Conservation (phyloP, 2,113 vertebrate genomes). For the Ptilorrhoa leucosticta region DNA sequence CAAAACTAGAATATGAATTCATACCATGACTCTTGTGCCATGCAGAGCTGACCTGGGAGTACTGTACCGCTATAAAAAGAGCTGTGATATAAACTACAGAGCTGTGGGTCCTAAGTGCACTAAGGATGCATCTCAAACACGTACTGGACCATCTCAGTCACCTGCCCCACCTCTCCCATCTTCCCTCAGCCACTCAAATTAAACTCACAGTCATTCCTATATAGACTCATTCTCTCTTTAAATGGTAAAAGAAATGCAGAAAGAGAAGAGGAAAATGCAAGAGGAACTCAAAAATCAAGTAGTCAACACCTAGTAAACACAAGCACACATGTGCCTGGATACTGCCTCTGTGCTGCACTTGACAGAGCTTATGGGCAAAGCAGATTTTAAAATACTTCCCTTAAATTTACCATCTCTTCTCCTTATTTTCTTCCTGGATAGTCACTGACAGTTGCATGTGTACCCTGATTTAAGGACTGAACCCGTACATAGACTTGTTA, state of each 20-base stretch:
- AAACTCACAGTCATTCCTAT: not conserved
- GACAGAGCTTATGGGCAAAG: not conserved
- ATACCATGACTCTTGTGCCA: not conserved
- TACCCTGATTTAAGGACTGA: not conserved
- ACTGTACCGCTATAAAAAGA: not conserved
- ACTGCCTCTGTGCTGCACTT: not conserved
- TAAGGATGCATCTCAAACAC: not conserved
- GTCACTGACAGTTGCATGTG: not conserved
- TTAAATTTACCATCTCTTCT: not conserved
- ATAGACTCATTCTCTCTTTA: not conserved
- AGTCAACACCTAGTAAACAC: not conserved
- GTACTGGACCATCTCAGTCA: rapidly evolving
- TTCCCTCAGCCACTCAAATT: not conserved
- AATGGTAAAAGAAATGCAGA: not conserved
- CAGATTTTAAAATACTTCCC: not conserved
- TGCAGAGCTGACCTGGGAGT: not conserved
- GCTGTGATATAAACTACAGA: not conserved
- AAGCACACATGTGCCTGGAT: not conserved
- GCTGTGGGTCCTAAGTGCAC: not conserved
- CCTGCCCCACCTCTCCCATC: not conserved
- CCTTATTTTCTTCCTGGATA: not conserved
- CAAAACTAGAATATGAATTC: not conserved
- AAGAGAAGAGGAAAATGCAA: not conserved
- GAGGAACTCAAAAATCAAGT: not conserved
- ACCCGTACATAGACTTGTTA: not conserved